Evolutionary conservation across 1,140 invertebrate genomes (phyloP).

Genomic region (Scaptomyza montana): DNA sequence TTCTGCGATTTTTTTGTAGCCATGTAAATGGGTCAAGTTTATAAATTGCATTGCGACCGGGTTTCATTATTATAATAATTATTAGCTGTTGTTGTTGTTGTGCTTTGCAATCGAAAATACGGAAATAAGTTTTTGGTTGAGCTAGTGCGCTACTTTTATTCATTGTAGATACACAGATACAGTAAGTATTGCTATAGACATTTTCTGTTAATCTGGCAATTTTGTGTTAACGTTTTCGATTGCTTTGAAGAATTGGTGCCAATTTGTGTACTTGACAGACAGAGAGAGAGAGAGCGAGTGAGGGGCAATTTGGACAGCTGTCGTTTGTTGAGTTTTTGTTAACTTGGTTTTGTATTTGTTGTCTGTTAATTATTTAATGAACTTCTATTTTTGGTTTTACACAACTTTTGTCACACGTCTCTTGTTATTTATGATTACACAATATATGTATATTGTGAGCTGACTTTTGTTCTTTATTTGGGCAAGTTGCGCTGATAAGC

Average conservation of each 20-base stretch:
- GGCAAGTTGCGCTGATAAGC: constrained; percentile 33
- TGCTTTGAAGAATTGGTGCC: constrained; percentile 39
- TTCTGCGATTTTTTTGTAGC: not conserved
- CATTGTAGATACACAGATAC: not conserved
- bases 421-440: constrained; percentile 50
- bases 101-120: constrained; percentile 47
- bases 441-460: constrained; percentile 30
- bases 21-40: constrained; percentile 79
- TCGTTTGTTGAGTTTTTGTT: constrained; percentile 8
- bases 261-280: constrained; percentile 37
- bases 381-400: constrained; percentile 70
- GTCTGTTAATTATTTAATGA: constrained; percentile 68
- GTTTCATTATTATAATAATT: constrained; percentile 22
- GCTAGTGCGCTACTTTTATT: constrained; percentile 22
- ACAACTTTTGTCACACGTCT: constrained; percentile 8
- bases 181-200: not conserved
- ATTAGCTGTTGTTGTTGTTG: constrained; percentile 1
- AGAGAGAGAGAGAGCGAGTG: not conserved
- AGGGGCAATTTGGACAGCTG: constrained; percentile 48
- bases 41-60: constrained; percentile 75
- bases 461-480: constrained; percentile 43
- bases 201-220: constrained; percentile 50
- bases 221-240: not conserved
- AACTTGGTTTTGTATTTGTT: constrained; percentile 18
- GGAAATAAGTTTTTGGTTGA: constrained; percentile 38